phyloP scores from a whole-genome alignment of 2,888 invertebrate species.

The Ophonus ardosiacus region DNA sequence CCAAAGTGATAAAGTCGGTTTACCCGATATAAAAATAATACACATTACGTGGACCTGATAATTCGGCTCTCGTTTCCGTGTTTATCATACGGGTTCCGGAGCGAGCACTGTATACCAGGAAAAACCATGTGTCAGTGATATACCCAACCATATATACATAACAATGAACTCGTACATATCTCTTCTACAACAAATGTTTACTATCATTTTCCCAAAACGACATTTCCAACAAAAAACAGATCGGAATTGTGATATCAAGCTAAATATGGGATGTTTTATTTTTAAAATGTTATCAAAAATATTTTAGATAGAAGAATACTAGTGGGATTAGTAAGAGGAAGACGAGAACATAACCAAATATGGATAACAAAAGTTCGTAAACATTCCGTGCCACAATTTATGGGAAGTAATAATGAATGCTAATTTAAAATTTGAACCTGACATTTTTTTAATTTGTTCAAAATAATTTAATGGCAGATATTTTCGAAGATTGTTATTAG shows the following conservation, averaged over 20 bases:
- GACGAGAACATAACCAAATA: not conserved
- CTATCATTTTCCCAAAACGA: not conserved
- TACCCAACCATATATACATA: not conserved
- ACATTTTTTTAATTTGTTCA: not conserved
- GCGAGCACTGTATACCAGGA: conserved; percentile 3
- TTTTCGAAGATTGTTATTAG: too few species aligned
- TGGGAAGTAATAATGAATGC: not conserved
- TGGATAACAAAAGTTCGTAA: not conserved
- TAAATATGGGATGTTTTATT: not conserved
- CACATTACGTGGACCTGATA: conserved; percentile 4
- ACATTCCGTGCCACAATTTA: not conserved
- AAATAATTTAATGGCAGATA: too few species aligned
- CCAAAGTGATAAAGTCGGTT: conserved; percentile 6
- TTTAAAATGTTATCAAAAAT: not conserved
- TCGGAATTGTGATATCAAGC: not conserved
- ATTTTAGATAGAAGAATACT: not conserved
- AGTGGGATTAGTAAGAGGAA: not conserved
- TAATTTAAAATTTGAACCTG: not conserved
- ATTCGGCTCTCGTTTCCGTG: conserved; percentile 1
- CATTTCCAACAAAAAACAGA: not conserved
- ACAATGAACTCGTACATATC: not conserved
- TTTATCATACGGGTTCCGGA: conserved; percentile 21
- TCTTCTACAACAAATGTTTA: not conserved
- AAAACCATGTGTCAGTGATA: not conserved
- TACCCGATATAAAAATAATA: conserved; percentile 21